A percentile compares a stretch with the other conserved stretches of the same genome.
Evolutionary conservation across 1,140 invertebrate species (phyloP).

Genomic region (Mamestra configurata): DNA sequence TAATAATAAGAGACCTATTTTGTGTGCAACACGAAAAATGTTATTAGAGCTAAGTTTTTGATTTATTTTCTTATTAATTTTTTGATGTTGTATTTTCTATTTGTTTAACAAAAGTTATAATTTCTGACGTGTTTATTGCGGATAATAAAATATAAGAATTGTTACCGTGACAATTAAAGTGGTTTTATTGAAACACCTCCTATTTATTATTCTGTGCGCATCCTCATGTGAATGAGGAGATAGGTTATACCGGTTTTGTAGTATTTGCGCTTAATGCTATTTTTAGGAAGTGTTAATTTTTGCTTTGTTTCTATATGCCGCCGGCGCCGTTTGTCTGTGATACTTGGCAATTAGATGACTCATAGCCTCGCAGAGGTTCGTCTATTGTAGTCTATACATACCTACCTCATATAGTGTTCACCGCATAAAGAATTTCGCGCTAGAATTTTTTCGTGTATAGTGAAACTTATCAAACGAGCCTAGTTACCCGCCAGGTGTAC

Average conservation of each 20-base stretch:
- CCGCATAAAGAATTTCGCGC: no score
- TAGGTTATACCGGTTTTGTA: neutral
- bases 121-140: slow-evolving; percentile 10
- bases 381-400: neutral
- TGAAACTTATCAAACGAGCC: no score
- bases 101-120: neutral
- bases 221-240: neutral
- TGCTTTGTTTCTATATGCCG: neutral
- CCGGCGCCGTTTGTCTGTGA: neutral
- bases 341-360: neutral
- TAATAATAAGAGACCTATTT: neutral
- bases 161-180: slow-evolving; percentile 10
- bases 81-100: neutral
- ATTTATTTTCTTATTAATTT: neutral
- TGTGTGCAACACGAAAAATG: neutral
- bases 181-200: neutral
- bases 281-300: slow-evolving; percentile 2
- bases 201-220: slow-evolving; percentile 22
- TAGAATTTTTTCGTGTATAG: no score
- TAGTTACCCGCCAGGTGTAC: no score
- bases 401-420: no score
- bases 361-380: neutral
- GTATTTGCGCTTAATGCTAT: neutral
- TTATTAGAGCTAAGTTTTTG: neutral
- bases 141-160: slow-evolving; percentile 27